Base-by-base conservation (phyloP, 1,140 invertebrate species). In the Globodera ellingtonae region DNA sequence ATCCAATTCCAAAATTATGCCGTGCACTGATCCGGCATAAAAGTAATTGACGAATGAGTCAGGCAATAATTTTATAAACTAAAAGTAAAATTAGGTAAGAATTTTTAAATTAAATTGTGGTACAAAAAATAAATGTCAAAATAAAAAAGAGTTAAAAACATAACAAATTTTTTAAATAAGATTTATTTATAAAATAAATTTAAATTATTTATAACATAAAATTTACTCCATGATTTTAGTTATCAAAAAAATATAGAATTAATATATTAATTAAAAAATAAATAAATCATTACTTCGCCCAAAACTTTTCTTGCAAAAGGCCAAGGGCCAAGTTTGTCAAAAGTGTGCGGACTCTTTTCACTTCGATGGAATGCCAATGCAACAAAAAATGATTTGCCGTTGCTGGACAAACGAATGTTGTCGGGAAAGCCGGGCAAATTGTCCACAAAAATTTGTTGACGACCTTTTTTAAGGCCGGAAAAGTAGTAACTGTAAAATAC, bases 391-490 rank as follows among this genome's bases (percentile, higher is more conserved):
- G 78, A 88, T 15, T 56, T 59, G 9, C 90, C 90, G 66, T 75
- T 73, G 69, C 83, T 85, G 44, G 89, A 89, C 1, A 86, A 79
- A 69, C 89, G 86, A 70, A 90, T 89, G 80, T 90, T 90, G 80
- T 90, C 90, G 24, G 90, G 89, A 74, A 89, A 89, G 59, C 90
- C 90, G 46, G 90, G 90, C 35, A 90, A 70, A 80, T 90, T 90
- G 18, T 89, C 86, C 21, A 84, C 69, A 73, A 90, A 87, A 6
- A 86, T 79, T 52, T 89, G 89, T 13, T 72, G 81, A 72, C 80
- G 80, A 35, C 89, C 88, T 21, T 82, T 82, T 70, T 85, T 86
- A 9, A 82, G 72, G 21, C 89, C 6, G 65, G 79, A 52, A 83
- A 85, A 65, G 88, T 90, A 81, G 50, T 79, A 82, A 8, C 75